Evolutionary conservation across 1,140 invertebrate genomes (phyloP), one percentile per base, ranked within the genome.

Genomic region (Pseudomyrmex sp.): DNA sequence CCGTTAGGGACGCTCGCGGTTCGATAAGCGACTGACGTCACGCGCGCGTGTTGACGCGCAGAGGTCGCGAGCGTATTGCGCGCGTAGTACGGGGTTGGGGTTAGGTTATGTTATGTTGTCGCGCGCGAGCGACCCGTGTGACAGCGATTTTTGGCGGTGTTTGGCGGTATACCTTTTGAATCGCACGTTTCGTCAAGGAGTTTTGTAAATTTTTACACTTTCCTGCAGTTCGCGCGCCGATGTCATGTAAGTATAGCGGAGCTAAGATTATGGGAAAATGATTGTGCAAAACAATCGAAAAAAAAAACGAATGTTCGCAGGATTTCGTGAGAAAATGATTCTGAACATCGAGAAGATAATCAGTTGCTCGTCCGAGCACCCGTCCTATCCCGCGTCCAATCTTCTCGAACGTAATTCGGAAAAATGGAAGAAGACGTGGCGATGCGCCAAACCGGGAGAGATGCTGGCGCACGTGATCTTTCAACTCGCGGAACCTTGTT

Each of bases 391-490:
- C 35, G 91, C 90, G 0, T 86, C 90, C 9, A 94, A 94, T 90
- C 85, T 94, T 54, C 73, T 94, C 0, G 85, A 93, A 68, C 83
- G 87, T 65, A 87, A 87, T 80, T 86, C 90, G 44, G 76, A 72
- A 59, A 80, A 72, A 18, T 80, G 76, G 66, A 91, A 91, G 59
- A 54, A 63, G 2, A 91, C 91, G 10, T 94, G 94, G 94, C 85
- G 91, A 87, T 93, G 92, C 83, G 92, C 91, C 1, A 94, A 93
- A 76, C 92, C 93, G 12, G 93, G 92, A 50, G 93, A 93, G 77
- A 88, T 93, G 83, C 75, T 94, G 26, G 89, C 90, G 0, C 90
- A 90, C 10, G 90, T 94, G 0, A 92, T 91, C 52, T 92, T 94
- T 82, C 88, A 94, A 82, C 80, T 94, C 7, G 2, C 86, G 2